Evolutionary conservation across 2,113 vertebrate genomes (phyloP).

Genomic region (Chlamydotis undulata): DNA sequence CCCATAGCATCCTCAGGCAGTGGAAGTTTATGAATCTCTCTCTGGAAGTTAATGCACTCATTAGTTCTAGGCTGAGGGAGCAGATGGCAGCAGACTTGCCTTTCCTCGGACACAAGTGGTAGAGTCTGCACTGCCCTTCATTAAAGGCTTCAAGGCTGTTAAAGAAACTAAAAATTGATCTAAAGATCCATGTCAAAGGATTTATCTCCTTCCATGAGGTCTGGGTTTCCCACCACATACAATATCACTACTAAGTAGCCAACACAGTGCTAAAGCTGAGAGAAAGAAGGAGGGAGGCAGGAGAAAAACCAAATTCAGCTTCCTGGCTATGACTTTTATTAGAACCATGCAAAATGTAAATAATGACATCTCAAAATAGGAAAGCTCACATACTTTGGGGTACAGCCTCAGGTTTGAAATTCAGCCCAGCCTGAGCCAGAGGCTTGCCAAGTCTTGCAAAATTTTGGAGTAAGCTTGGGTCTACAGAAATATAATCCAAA

Average conservation of each 20-base stretch:
- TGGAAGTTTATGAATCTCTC: slow-evolving; percentile 21
- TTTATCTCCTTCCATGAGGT: not conserved
- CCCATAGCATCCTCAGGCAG: not conserved
- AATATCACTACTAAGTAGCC: not conserved
- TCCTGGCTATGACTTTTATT: not conserved
- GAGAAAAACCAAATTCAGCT: not conserved
- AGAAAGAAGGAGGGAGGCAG: not conserved
- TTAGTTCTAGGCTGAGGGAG: slow-evolving; percentile 18
- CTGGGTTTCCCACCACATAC: not conserved
- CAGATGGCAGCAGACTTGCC: slow-evolving; percentile 21
- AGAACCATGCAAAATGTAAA: not conserved
- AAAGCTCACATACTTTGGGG: not conserved
- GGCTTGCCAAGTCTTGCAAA: not conserved
- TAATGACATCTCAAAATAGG: not conserved
- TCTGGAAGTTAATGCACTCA: slow-evolving; percentile 30
- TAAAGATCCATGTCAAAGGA: not conserved
- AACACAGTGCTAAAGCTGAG: not conserved
- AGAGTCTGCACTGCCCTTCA: not conserved
- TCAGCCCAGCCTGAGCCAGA: not conserved
- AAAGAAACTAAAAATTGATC: not conserved
- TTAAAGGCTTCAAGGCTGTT: not conserved
- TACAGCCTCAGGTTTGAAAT: not conserved
- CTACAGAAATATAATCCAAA: not conserved
- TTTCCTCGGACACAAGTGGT: not conserved
- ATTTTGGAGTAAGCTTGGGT: not conserved